A percentile compares a stretch with the other conserved stretches of the same genome.
Conservation (phyloP, 1,140 invertebrate genomes). For the Drosophila malerkotliana region DNA sequence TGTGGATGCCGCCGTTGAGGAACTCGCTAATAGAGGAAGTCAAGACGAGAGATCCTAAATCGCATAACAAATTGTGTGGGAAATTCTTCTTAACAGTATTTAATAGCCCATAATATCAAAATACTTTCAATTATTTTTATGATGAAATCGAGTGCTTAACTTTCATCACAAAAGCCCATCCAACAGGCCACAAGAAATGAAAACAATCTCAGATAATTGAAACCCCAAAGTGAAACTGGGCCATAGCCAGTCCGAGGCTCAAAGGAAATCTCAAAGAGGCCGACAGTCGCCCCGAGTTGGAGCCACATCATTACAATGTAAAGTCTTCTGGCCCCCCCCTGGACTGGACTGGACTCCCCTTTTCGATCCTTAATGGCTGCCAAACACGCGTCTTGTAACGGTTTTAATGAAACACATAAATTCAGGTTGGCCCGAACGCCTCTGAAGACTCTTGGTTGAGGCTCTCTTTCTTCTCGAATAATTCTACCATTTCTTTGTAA, state of each 20-base stretch:
- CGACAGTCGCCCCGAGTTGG: constrained; percentile 5
- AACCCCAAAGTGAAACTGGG: constrained; percentile 43
- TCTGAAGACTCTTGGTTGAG: constrained; percentile 66
- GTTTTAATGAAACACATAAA: constrained; percentile 80
- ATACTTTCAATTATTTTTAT: constrained; percentile 1
- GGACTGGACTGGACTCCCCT: background rate
- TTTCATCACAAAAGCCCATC: constrained; percentile 12
- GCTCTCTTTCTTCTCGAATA: constrained; percentile 4
- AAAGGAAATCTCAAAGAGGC: constrained; percentile 36
- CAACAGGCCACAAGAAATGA: background rate
- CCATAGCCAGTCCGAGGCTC: constrained; percentile 38
- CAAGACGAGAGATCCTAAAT: constrained; percentile 15
- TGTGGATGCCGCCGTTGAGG: constrained; percentile 33
- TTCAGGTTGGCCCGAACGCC: constrained; percentile 56
- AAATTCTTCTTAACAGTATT: background rate
- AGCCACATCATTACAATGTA: constrained; percentile 70
- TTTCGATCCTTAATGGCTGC: constrained; percentile 59
- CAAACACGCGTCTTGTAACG: constrained; percentile 75
- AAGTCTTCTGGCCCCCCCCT: constrained; percentile 19
- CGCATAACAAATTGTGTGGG: constrained; percentile 33
- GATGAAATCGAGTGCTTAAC: background rate
- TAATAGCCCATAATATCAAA: too few species aligned
- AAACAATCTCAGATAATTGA: constrained; percentile 46
- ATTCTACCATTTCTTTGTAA: background rate
- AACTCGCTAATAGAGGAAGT: constrained; percentile 43